Percentiles rank a stretch among this genome's conserved stretches.
Evolutionary conservation across 1,140 invertebrate genomes (phyloP).

Genomic region (Euura lappo): DNA sequence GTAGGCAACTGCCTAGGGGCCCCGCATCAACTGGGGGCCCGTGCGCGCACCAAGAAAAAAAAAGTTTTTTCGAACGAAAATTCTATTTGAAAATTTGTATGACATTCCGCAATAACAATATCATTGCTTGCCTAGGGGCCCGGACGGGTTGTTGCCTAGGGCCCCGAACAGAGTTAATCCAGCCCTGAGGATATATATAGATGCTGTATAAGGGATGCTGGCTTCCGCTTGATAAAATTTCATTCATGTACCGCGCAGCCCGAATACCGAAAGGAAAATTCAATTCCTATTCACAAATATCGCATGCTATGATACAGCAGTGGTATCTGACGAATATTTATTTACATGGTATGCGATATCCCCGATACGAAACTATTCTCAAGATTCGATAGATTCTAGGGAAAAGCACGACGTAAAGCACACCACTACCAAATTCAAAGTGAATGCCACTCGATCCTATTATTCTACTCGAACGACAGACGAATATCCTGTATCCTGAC

Average conservation of each 20-base stretch:
- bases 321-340: slow-evolving; percentile 2
- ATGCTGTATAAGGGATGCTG: background rate
- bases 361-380: background rate
- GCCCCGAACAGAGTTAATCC: too few species aligned
- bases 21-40: too few species aligned
- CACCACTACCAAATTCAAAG: background rate
- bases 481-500: too few species aligned
- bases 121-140: too few species aligned
- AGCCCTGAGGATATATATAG: too few species aligned
- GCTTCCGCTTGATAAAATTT: background rate
- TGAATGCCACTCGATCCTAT: background rate
- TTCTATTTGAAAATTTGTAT: too few species aligned
- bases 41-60: too few species aligned
- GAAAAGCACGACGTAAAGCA: background rate
- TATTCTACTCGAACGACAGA: background rate
- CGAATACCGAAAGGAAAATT: background rate
- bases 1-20: too few species aligned
- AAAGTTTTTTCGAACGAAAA: too few species aligned
- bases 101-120: too few species aligned
- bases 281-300: background rate
- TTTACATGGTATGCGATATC: background rate
- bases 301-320: background rate
- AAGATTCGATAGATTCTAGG: background rate
- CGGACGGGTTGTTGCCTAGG: too few species aligned
- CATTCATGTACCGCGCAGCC: background rate